phyloP scores from a whole-genome alignment of 1,140 invertebrate species.

The Zaprionus camerounensis region DNA sequence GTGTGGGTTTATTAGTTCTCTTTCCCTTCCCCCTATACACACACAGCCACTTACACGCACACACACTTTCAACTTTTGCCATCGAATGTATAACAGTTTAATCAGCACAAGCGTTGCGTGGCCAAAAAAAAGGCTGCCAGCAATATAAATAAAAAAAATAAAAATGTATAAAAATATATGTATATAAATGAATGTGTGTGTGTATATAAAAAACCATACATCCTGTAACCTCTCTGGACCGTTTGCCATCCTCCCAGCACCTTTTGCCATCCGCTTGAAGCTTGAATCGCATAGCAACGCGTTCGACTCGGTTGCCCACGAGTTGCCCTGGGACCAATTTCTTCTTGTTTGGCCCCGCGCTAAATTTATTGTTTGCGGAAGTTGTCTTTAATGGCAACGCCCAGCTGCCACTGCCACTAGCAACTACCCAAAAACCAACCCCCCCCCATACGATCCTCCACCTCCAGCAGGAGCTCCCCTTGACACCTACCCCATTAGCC shows the following conservation, averaged over 20 bases:
- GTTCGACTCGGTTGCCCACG: slow-evolving; percentile 33
- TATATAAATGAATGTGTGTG: slow-evolving; percentile 26
- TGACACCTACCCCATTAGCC: slow-evolving; percentile 12
- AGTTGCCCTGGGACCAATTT: slow-evolving; percentile 45
- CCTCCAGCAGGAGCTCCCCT: too few relatives aligned
- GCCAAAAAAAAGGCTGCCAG: slow-evolving; percentile 19
- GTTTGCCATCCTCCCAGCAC: background rate
- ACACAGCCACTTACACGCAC: background rate
- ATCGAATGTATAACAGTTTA: slow-evolving; percentile 58
- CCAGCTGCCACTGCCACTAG: slow-evolving; percentile 46
- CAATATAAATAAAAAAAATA: slow-evolving; percentile 17
- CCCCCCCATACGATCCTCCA: background rate
- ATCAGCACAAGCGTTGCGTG: slow-evolving; percentile 40
- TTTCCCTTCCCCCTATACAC: background rate
- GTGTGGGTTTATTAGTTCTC: background rate
- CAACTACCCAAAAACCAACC: slow-evolving; percentile 4
- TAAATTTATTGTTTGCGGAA: slow-evolving; percentile 78
- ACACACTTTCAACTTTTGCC: background rate
- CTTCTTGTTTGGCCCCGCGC: slow-evolving; percentile 54
- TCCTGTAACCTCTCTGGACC: background rate
- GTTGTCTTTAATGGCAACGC: slow-evolving; percentile 76
- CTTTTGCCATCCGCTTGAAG: background rate
- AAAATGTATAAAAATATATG: slow-evolving; percentile 17
- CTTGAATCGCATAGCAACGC: slow-evolving; percentile 16
- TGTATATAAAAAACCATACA: background rate